Percentiles rank a stretch among this genome's conserved stretches.
phyloP scores from a whole-genome alignment of 30 jellyfish, hydroid and myxozoan species.

The Cassiopea andromeda region DNA sequence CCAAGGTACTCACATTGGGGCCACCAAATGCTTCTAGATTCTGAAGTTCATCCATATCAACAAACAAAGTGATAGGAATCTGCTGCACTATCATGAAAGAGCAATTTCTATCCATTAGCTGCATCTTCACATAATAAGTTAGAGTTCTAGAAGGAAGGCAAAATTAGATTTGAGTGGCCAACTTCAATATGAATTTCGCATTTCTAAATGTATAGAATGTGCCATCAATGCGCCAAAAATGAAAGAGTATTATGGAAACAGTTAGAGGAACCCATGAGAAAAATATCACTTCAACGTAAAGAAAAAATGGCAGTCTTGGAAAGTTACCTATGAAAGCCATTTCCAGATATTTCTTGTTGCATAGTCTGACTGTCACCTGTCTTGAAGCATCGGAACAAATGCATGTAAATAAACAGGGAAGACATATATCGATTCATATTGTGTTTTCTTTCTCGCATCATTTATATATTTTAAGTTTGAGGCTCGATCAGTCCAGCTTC shows the following conservation, averaged over 20 bases:
- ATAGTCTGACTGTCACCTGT: neutral
- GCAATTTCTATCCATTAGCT: neutral
- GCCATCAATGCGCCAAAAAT: too few relatives aligned
- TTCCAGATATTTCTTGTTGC: slow-evolving; percentile 13
- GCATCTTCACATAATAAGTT: neutral
- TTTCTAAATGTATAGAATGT: too few relatives aligned
- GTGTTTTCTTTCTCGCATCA: neutral
- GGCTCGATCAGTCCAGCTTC: neutral
- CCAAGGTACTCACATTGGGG: neutral
- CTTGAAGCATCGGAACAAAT: neutral
- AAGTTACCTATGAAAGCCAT: slow-evolving; percentile 20
- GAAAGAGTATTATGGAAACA: too few relatives aligned
- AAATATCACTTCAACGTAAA: too few relatives aligned
- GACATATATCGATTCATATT: neutral
- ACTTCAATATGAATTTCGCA: too few relatives aligned
- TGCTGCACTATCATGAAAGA: neutral
- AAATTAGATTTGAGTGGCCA: neutral
- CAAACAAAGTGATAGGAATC: neutral
- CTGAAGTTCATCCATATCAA: slow-evolving; percentile 15
- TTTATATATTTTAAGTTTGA: neutral
- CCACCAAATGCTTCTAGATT: slow-evolving; percentile 12
- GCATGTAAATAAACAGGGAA: neutral
- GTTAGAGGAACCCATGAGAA: too few relatives aligned
- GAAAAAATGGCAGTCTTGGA: neutral
- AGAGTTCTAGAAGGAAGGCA: neutral